Conservation (phyloP, 2,797 vertebrate species). For the Threskiornis aethiopicus region DNA sequence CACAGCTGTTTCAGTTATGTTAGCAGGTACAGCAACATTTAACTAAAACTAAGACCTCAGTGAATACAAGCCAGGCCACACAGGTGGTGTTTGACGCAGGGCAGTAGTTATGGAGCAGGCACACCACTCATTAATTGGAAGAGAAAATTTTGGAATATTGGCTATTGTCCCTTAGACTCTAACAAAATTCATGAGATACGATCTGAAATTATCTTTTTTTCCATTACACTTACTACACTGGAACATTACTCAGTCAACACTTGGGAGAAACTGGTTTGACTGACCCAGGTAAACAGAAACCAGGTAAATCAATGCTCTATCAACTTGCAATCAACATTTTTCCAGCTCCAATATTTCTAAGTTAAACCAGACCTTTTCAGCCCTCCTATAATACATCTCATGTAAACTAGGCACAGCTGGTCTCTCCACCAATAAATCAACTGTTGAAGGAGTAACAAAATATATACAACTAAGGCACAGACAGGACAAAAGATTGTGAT, state of each 20-base stretch:
- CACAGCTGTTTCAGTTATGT: background rate
- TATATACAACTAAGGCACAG: background rate
- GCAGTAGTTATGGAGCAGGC: background rate
- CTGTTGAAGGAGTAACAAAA: slow-evolving; percentile 7
- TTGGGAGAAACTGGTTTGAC: background rate
- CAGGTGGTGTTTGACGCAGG: background rate
- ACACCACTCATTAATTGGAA: background rate
- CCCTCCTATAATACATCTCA: background rate
- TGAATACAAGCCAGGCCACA: background rate
- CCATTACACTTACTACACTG: background rate
- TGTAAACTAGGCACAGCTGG: slow-evolving; percentile 41
- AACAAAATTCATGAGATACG: background rate
- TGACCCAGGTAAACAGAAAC: background rate
- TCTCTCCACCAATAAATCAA: slow-evolving; percentile 31
- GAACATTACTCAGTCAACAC: background rate
- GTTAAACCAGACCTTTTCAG: slow-evolving; percentile 24
- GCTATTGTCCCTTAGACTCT: background rate
- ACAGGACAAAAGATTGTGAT: slow-evolving; percentile 1
- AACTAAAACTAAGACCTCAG: background rate
- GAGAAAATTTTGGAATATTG: background rate
- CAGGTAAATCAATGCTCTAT: background rate
- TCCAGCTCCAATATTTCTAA: background rate
- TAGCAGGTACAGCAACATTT: background rate
- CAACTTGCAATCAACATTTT: background rate
- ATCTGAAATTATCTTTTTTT: background rate